A percentile compares a stretch with the other conserved stretches of the same genome.
Conservation (phyloP, 2,888 invertebrate species). For the Tanaodytes sp. region DNA sequence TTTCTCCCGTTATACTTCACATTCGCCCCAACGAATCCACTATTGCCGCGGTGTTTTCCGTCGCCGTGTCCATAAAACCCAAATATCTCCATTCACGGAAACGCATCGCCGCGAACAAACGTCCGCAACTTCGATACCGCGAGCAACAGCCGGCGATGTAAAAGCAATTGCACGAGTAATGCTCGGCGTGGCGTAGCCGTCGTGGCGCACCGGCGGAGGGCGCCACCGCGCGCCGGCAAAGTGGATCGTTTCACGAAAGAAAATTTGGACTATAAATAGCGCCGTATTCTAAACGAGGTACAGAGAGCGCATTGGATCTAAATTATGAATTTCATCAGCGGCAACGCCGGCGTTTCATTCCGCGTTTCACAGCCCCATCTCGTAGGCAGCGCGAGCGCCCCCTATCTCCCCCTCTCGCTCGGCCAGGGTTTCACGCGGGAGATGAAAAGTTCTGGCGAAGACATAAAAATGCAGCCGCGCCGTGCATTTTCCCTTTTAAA, state of each 20-base stretch:
- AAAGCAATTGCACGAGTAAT: slow-evolving; percentile 52
- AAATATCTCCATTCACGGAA: slow-evolving; percentile 47
- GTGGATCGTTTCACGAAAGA: slow-evolving; percentile 63
- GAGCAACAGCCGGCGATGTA: slow-evolving; percentile 46
- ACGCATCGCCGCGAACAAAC: slow-evolving; percentile 50
- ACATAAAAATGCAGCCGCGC: slow-evolving; percentile 72
- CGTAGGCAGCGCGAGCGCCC: slow-evolving; percentile 50
- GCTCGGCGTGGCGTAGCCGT: slow-evolving; percentile 41
- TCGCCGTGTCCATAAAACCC: slow-evolving; percentile 50
- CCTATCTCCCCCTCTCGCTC: slow-evolving; percentile 37
- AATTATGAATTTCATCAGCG: slow-evolving; percentile 74
- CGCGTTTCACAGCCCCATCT: slow-evolving; percentile 64
- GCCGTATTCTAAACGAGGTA: slow-evolving; percentile 73
- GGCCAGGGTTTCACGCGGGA: slow-evolving; percentile 58
- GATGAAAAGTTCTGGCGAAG: slow-evolving; percentile 71
- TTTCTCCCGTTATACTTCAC: slow-evolving; percentile 33
- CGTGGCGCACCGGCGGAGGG: no score
- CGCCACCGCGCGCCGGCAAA: slow-evolving; percentile 20
- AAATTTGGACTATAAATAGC: slow-evolving; percentile 74
- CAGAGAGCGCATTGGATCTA: slow-evolving; percentile 73
- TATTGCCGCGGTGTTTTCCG: slow-evolving; percentile 45
- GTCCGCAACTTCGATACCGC: slow-evolving; percentile 49
- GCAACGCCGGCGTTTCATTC: slow-evolving; percentile 72
- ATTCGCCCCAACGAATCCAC: slow-evolving; percentile 36
- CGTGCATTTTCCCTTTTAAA: slow-evolving; percentile 73